Percentiles rank a stretch among this genome's conserved stretches.
phyloP scores from a whole-genome alignment of 35 echinoderm and acorn worm species.

The Stichopus chloronotus region DNA sequence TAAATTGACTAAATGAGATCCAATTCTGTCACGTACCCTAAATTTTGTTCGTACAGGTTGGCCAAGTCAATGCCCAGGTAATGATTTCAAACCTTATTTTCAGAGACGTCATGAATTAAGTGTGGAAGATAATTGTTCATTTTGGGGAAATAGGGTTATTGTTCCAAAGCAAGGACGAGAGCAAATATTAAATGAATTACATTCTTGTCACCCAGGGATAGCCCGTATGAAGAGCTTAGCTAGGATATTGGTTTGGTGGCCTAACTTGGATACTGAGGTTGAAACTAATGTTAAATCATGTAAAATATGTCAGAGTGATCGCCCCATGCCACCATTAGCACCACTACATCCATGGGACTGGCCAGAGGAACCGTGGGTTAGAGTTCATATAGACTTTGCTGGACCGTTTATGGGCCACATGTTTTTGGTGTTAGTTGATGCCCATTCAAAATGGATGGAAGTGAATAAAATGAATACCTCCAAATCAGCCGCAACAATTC shows the following conservation, averaged over 20 bases:
- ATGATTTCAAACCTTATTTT: constrained; percentile 29
- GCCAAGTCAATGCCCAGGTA: too few relatives aligned
- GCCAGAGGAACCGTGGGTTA: constrained; percentile 58
- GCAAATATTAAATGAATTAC: constrained; percentile 52
- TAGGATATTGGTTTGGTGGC: constrained; percentile 56
- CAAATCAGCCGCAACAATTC: constrained; percentile 4
- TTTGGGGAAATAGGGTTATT: constrained; percentile 41
- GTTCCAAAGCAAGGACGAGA: constrained; percentile 13
- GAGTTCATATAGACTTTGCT: constrained; percentile 72
- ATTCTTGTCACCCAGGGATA: constrained; percentile 64
- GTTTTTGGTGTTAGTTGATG: constrained; percentile 79
- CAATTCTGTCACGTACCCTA: too few relatives aligned
- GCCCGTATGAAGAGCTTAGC: too few relatives aligned
- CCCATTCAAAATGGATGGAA: constrained; percentile 82
- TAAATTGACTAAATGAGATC: too few relatives aligned
- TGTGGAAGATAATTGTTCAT: neutral
- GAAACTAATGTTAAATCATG: constrained; percentile 62
- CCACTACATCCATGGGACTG: constrained; percentile 70
- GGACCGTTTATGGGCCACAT: constrained; percentile 68
- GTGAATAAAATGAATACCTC: constrained; percentile 57
- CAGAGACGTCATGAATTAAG: constrained; percentile 20
- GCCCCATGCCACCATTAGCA: constrained; percentile 59
- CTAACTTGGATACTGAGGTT: constrained; percentile 51
- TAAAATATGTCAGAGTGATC: constrained; percentile 39
- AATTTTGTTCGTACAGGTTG: too few relatives aligned